These are phyloP conservation scores for Drosophila hamatofila DNA, from an alignment of 2,888 invertebrate species.

Conservation along the genomic window DNA sequence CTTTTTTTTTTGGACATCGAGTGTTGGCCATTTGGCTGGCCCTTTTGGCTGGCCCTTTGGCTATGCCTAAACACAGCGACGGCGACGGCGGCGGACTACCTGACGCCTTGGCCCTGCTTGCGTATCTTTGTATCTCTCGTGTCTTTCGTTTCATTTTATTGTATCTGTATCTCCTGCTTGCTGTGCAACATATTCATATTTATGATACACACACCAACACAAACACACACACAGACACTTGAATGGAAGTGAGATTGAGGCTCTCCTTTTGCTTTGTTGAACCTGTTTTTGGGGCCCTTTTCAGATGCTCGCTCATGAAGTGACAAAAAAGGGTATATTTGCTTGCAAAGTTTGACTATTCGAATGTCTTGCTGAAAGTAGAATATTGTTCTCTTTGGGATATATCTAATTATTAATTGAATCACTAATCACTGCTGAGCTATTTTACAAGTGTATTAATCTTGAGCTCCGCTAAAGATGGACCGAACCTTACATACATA, in stretches of 20 bases:
- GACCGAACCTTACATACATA: too few relatives aligned
- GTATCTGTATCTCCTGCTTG: constrained; percentile 16
- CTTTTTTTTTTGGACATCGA: constrained; percentile 22
- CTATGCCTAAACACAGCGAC: constrained; percentile 27
- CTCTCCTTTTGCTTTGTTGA: constrained; percentile 45
- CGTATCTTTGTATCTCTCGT: constrained; percentile 28
- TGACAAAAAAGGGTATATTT: neutral
- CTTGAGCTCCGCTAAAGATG: too few relatives aligned
- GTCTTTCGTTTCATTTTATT: constrained; percentile 3
- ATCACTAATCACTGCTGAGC: neutral
- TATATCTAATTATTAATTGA: too few relatives aligned
- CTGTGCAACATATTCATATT: constrained; percentile 72
- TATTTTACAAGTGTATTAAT: too few relatives aligned
- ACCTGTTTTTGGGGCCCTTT: constrained; percentile 58
- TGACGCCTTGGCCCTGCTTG: constrained; percentile 55
- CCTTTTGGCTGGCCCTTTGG: constrained; percentile 21
- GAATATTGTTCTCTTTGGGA: neutral
- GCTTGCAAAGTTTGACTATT: neutral
- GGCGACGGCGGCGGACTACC: constrained; percentile 48
- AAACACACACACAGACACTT: constrained; percentile 12
- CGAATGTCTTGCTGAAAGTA: too few relatives aligned
- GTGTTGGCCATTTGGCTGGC: constrained; percentile 31
- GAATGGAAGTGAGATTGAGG: constrained; percentile 17
- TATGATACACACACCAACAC: constrained; percentile 54
- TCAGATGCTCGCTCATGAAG: neutral